Conservation (phyloP, 2,888 invertebrate species). For the Baronia brevicornis region DNA sequence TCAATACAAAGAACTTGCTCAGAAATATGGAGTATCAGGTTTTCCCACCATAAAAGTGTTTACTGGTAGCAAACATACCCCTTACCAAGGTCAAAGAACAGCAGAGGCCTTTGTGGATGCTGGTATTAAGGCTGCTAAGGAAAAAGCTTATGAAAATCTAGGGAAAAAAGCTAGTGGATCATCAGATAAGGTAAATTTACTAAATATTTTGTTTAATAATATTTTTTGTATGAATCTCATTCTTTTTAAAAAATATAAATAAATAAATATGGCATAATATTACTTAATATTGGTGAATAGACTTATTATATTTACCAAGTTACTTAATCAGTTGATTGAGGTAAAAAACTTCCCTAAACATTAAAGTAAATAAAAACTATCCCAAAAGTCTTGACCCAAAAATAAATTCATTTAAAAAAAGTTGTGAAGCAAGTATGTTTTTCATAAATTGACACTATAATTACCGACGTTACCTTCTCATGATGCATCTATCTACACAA, state of each 20-base stretch:
- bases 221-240: too few species aligned
- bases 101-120: slow-evolving; percentile 91
- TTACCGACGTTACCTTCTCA: too few species aligned
- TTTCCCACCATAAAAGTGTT: slow-evolving; percentile 99
- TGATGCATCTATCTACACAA: too few species aligned
- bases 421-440: too few species aligned
- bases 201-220: not conserved
- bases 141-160: slow-evolving; percentile 82
- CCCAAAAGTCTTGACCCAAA: too few species aligned
- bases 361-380: too few species aligned
- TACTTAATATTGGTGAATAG: slow-evolving; percentile 22
- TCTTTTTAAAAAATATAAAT: too few species aligned
- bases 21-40: slow-evolving; percentile 88
- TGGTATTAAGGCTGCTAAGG: slow-evolving; percentile 84
- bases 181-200: slow-evolving; percentile 61
- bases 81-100: slow-evolving; percentile 89
- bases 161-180: slow-evolving; percentile 74
- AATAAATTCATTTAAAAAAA: too few species aligned
- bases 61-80: slow-evolving; percentile 88
- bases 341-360: too few species aligned
- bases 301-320: slow-evolving; percentile 18
- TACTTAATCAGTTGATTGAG: too few species aligned
- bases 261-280: too few species aligned
- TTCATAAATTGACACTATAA: too few species aligned
- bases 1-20: slow-evolving; percentile 86